Evolutionary conservation across 2,113 vertebrate genomes (phyloP).

Genomic region (Pseudopodoces humilis): DNA sequence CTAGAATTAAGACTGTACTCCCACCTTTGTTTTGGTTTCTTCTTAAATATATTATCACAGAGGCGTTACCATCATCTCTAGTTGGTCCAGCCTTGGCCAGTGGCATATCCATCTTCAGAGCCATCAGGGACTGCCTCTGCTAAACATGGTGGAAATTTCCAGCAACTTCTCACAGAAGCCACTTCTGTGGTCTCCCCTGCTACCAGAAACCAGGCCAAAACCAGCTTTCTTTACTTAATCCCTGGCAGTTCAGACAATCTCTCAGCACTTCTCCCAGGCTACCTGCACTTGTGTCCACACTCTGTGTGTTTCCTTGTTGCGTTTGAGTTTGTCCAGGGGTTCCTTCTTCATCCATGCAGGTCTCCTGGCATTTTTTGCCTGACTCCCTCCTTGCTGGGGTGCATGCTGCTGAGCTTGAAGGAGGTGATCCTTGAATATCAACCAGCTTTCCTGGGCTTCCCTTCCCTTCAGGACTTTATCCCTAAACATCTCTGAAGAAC

Average conservation of each 20-base stretch:
- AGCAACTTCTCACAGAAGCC: not conserved
- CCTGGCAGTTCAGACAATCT: rapidly evolving
- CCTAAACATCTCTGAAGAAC: not conserved
- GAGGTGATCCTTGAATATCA: not conserved
- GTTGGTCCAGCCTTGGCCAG: not conserved
- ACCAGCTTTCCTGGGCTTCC: not conserved
- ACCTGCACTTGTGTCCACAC: not conserved
- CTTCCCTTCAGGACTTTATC: not conserved
- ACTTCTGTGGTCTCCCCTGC: rapidly evolving
- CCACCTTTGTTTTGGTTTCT: not conserved
- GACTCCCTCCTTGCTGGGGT: not conserved
- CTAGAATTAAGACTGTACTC: not conserved
- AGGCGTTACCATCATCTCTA: not conserved
- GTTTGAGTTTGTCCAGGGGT: not conserved
- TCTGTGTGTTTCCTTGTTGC: not conserved
- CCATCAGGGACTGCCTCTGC: not conserved
- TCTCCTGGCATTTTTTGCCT: not conserved
- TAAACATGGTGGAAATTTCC: not conserved
- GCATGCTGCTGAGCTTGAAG: not conserved
- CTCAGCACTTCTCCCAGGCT: not conserved
- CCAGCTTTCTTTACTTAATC: not conserved
- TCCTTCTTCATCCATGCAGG: not conserved
- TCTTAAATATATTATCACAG: not conserved
- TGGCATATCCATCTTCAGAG: not conserved
- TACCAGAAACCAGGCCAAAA: not conserved